Evolutionary conservation across 2,113 vertebrate species (phyloP).

Genomic region (Dinomys branickii): DNA sequence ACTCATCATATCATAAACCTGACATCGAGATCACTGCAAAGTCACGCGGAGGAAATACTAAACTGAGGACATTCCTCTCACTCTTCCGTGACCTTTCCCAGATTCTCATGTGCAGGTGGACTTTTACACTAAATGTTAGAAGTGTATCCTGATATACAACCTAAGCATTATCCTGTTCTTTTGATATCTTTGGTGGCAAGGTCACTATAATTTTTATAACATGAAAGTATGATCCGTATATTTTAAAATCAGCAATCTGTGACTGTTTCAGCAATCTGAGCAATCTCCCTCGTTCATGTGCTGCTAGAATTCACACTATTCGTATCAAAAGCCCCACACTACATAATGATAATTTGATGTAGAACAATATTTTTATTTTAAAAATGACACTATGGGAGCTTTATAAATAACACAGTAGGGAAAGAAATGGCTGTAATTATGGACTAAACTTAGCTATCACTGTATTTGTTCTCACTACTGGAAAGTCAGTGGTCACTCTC

Average conservation of each 20-base stretch:
- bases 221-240: background rate
- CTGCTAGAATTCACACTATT: background rate
- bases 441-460: conserved; percentile 23
- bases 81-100: background rate
- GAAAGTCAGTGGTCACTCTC: conserved; percentile 39
- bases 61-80: background rate
- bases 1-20: conserved; percentile 7
- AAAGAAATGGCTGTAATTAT: conserved; percentile 52
- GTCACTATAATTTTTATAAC: background rate
- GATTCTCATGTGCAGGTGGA: background rate
- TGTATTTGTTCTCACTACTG: background rate
- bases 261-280: background rate
- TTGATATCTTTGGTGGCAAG: background rate
- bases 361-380: conserved; percentile 36
- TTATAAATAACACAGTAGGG: conserved; percentile 48
- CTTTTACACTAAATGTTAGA: background rate
- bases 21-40: background rate
- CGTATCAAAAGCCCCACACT: background rate
- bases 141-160: background rate
- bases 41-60: conserved; percentile 1
- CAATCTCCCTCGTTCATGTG: background rate
- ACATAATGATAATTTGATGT: background rate
- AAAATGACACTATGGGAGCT: background rate
- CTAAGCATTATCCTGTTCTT: background rate
- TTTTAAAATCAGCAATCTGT: background rate